Evolutionary conservation across 2,888 invertebrate species (phyloP).

Genomic region (Chrysomela aeneicollis): DNA sequence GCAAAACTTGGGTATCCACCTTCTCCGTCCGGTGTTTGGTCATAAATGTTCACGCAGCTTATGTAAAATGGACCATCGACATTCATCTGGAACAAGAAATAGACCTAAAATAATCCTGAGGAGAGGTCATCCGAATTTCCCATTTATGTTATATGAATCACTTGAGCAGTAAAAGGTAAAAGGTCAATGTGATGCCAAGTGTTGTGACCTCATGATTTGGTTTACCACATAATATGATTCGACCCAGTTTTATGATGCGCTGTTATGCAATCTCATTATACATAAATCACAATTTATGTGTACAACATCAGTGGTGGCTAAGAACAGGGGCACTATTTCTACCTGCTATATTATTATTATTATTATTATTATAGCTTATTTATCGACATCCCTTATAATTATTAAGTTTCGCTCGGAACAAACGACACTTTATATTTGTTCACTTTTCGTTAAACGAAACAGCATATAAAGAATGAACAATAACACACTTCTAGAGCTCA

Average conservation of each 20-base stretch:
- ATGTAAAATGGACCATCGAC: conserved; percentile 59
- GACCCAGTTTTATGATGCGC: background rate
- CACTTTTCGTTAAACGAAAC: too few species aligned
- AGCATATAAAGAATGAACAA: too few species aligned
- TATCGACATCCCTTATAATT: too few species aligned
- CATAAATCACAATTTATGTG: too few species aligned
- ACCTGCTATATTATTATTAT: too few species aligned
- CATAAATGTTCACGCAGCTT: conserved; percentile 59
- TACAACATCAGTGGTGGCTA: background rate
- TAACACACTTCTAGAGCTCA: too few species aligned
- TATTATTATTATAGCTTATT: too few species aligned
- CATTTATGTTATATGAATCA: background rate
- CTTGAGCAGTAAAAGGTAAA: background rate
- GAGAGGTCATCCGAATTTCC: too few species aligned
- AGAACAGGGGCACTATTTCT: too few species aligned
- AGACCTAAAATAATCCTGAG: too few species aligned
- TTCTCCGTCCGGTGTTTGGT: conserved; percentile 54
- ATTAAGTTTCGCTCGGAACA: too few species aligned
- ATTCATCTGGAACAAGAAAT: conserved; percentile 54
- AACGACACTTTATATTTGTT: too few species aligned
- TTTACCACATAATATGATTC: background rate
- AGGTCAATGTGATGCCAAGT: background rate
- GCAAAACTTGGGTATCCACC: conserved; percentile 53
- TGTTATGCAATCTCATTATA: background rate
- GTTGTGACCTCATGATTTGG: background rate